Conservation (phyloP, 2,888 invertebrate genomes). For the Drosophila subsilvestris region DNA sequence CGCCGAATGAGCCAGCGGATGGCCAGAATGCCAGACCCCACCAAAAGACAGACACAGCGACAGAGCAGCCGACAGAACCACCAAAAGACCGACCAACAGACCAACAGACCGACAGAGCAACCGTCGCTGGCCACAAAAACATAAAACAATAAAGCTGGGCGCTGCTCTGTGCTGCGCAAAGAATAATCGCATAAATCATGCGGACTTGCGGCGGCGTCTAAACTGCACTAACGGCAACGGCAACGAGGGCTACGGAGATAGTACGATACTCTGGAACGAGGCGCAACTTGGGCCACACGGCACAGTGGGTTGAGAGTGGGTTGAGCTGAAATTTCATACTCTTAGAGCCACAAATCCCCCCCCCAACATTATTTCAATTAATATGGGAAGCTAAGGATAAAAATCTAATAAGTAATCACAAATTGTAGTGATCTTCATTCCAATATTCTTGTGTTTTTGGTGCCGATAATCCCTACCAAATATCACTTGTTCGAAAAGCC, state of each 20-base stretch:
- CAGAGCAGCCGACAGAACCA: slow-evolving; percentile 11
- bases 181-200: slow-evolving; percentile 80
- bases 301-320: slow-evolving; percentile 24
- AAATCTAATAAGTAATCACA: too few species aligned
- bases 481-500: background rate
- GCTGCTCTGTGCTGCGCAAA: slow-evolving; percentile 66
- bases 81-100: slow-evolving; percentile 10
- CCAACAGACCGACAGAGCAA: slow-evolving; percentile 11
- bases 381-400: too few species aligned
- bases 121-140: slow-evolving; percentile 66
- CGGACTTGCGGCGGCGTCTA: slow-evolving; percentile 75
- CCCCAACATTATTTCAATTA: too few species aligned
- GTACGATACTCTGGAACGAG: slow-evolving; percentile 2
- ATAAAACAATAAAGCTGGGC: slow-evolving; percentile 78
- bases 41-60: slow-evolving; percentile 20
- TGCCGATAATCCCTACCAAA: slow-evolving; percentile 13
- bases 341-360: too few species aligned
- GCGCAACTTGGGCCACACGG: slow-evolving; percentile 14
- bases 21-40: slow-evolving; percentile 25
- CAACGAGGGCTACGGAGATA: slow-evolving; percentile 39
- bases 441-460: background rate
- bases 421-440: too few species aligned
- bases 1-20: slow-evolving; percentile 31
- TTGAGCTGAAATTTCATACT: background rate
- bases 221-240: slow-evolving; percentile 65